Evolutionary conservation across 2,888 invertebrate genomes (phyloP), one percentile per base, ranked within the genome.

Genomic region (Ennomos quercinarius): DNA sequence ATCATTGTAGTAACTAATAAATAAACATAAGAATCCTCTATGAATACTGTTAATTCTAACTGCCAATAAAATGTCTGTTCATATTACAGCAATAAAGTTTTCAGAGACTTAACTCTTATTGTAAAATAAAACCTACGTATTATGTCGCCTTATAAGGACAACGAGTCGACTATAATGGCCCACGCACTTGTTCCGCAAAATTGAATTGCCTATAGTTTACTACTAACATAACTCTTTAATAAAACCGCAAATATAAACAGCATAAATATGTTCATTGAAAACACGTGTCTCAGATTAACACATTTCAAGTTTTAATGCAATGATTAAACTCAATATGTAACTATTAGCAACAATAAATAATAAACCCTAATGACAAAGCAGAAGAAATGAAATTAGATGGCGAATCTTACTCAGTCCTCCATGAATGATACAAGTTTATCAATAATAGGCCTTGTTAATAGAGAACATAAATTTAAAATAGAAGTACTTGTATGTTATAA

Each of bases 101-200:
- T 51, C 40, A 55, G 39, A 61, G 51, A 43, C 17, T 51, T 45
- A 50, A 54, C 42, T 55, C 42, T 47, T 43, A 51, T 47, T 56
- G 60, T 68, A 61, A 68, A 61, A 55, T 41, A 38, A 61, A 65
- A 52, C 54, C 63, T 66, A 64, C 61, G 60, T 64, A 52, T 64
- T 61, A 36, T 51, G 2, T 6, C 35, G 12, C 13, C 47, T 17
- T 59, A 61, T 61, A 55, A 58, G 62, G 63, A 49, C 47, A 50
- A 56, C 49, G 0, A 47, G 42, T 47, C 46, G 27, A 49, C 63
- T 57, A 54, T 60, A 51, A 57, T 57, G 52, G 53, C 68, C 68
- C 61, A 66, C 60, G 55, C 68, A 53, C 44, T 61, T 48, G 62
- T 62, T 49, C 57, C 60, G 66, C 68, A 42, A 66, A 68, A 60